A percentile compares a stretch with the other conserved stretches of the same genome.
These are phyloP conservation scores for Cheilinus undulatus DNA, from an alignment of 2,113 vertebrate species.

Conservation along the genomic window DNA sequence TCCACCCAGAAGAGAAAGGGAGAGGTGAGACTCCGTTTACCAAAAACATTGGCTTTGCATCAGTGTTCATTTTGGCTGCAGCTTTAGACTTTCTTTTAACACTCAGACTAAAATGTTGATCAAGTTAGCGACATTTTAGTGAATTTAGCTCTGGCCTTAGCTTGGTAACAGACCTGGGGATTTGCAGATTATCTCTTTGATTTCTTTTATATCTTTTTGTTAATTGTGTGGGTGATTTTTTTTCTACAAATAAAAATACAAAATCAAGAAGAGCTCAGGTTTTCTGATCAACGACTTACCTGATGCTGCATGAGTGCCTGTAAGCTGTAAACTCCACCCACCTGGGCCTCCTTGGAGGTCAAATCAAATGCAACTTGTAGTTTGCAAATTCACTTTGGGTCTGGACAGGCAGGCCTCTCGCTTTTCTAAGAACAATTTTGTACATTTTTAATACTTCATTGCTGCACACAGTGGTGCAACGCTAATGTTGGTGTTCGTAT, in stretches of 20 bases:
- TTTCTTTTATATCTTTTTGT: slow-evolving; percentile 8
- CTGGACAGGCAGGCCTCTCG: neutral
- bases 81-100: slow-evolving; percentile 38
- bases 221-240: neutral
- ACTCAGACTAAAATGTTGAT: slow-evolving; percentile 69
- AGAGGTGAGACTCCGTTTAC: slow-evolving; percentile 75
- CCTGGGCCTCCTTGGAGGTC: neutral
- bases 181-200: slow-evolving; percentile 19
- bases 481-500: neutral
- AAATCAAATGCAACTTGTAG: slow-evolving; percentile 24
- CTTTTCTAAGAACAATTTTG: neutral
- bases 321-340: slow-evolving; percentile 15
- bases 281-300: neutral
- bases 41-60: slow-evolving; percentile 68
- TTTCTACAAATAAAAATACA: neutral
- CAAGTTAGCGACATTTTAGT: slow-evolving; percentile 65
- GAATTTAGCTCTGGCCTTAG: neutral
- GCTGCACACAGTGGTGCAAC: slow-evolving; percentile 4
- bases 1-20: slow-evolving; percentile 74
- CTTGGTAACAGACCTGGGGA: slow-evolving; percentile 4
- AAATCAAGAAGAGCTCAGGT: neutral
- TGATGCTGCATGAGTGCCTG: neutral
- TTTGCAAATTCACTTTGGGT: slow-evolving; percentile 31
- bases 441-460: neutral
- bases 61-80: slow-evolving; percentile 62